A percentile compares a stretch with the other conserved stretches of the same genome.
Conservation (phyloP, 2,888 invertebrate genomes). For the Blastobasis lacticolella region DNA sequence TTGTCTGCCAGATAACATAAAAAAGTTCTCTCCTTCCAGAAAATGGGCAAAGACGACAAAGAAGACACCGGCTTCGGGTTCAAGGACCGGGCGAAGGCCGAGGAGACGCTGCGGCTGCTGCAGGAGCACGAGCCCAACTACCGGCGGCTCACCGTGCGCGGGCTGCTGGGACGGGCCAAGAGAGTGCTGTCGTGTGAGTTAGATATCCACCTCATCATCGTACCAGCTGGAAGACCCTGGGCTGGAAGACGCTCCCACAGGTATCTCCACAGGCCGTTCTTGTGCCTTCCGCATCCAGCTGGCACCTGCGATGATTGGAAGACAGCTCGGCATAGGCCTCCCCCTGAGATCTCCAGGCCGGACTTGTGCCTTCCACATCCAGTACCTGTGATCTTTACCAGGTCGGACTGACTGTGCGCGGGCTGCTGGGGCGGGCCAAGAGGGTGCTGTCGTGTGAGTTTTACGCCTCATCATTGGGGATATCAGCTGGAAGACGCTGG, state of each 20-base stretch:
- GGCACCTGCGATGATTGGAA: no score
- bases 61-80: constrained; percentile 80
- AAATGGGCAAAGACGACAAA: constrained; percentile 68
- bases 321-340: no score
- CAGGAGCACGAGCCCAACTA: constrained; percentile 79
- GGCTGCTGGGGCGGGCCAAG: constrained; percentile 33
- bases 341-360: no score
- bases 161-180: constrained; percentile 72
- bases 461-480: neutral
- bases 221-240: neutral
- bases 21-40: constrained; percentile 17
- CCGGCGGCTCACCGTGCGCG: constrained; percentile 76
- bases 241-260: neutral
- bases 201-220: neutral
- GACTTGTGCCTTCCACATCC: no score
- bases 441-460: constrained; percentile 37
- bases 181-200: constrained; percentile 50
- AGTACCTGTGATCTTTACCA: no score
- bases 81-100: constrained; percentile 81
- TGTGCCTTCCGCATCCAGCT: no score
- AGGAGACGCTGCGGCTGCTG: constrained; percentile 77
- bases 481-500: no score
- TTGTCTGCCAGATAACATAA: no score
- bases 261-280: neutral
- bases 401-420: neutral